Evolutionary conservation across 2,797 vertebrate species (phyloP).

Genomic region (Fistularia tabacaria): DNA sequence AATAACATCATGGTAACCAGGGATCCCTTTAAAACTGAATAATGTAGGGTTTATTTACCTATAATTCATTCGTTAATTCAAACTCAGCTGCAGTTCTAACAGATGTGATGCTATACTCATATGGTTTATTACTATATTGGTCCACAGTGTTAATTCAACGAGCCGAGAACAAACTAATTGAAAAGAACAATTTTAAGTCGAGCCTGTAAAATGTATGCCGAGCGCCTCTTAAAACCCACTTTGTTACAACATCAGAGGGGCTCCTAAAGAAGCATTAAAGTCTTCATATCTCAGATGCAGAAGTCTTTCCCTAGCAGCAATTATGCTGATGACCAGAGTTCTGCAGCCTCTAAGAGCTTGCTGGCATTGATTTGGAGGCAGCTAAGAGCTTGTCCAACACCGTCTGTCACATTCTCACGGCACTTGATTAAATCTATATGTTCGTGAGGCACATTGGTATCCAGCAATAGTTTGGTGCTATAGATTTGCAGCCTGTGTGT

Average conservation of each 20-base stretch:
- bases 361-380: constrained; percentile 44
- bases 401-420: constrained; percentile 49
- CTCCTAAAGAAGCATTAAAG: constrained; percentile 48
- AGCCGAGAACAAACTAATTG: constrained; percentile 26
- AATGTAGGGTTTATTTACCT: too few relatives aligned
- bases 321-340: constrained; percentile 49
- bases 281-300: constrained; percentile 38
- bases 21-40: too few relatives aligned
- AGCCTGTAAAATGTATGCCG: constrained; percentile 30
- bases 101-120: too few relatives aligned
- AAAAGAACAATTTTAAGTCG: constrained; percentile 31
- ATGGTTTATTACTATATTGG: too few relatives aligned
- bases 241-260: constrained; percentile 57
- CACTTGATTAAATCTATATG: constrained; percentile 47
- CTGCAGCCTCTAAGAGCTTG: constrained; percentile 23
- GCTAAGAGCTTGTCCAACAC: constrained; percentile 20
- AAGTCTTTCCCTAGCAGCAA: constrained; percentile 35
- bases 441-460: constrained; percentile 21
- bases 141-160: background rate
- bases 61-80: too few relatives aligned
- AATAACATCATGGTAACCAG: too few relatives aligned
- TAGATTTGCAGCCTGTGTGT: constrained; percentile 7
- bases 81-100: too few relatives aligned
- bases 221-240: constrained; percentile 40
- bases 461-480: constrained; percentile 1